A percentile compares a stretch with the other conserved stretches of the same genome.
phyloP scores from a whole-genome alignment of 2,888 invertebrate genomes.

The Drosophila prostipennis region DNA sequence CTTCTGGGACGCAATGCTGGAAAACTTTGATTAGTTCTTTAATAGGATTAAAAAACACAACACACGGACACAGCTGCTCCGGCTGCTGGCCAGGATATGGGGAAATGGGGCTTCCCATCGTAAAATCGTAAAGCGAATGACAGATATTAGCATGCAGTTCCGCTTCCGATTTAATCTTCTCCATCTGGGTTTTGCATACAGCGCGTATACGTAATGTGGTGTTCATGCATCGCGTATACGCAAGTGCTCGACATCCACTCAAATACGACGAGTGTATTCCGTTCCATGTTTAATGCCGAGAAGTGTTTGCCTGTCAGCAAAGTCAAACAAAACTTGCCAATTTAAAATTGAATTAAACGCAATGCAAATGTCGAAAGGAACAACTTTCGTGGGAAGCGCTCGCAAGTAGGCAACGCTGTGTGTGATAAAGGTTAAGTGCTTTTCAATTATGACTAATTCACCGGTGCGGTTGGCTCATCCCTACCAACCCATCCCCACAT shows the following conservation, averaged over 20 bases:
- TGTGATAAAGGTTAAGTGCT: slow-evolving; percentile 44
- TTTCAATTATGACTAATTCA: slow-evolving; percentile 72
- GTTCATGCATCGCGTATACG: slow-evolving; percentile 40
- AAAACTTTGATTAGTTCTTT: slow-evolving; percentile 43
- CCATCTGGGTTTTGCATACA: slow-evolving; percentile 5
- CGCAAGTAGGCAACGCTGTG: slow-evolving; percentile 57
- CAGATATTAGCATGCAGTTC: slow-evolving; percentile 20
- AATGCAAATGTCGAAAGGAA: slow-evolving; percentile 22
- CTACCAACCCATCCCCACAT: not conserved
- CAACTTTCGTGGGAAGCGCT: slow-evolving; percentile 35
- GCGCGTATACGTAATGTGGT: slow-evolving; percentile 47
- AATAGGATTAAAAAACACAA: slow-evolving; percentile 19
- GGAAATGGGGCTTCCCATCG: not conserved
- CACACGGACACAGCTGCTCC: slow-evolving; percentile 7
- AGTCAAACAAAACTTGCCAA: slow-evolving; percentile 42
- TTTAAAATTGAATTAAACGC: slow-evolving; percentile 39
- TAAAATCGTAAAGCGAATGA: not conserved
- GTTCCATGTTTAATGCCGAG: slow-evolving; percentile 24
- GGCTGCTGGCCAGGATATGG: not conserved
- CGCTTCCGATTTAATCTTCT: slow-evolving; percentile 23
- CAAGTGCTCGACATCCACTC: slow-evolving; percentile 12
- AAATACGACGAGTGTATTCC: slow-evolving; percentile 14
- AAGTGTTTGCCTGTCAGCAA: slow-evolving; percentile 23
- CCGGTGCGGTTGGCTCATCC: slow-evolving; percentile 35
- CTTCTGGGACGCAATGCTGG: slow-evolving; percentile 12